phyloP scores from a whole-genome alignment of 1,140 invertebrate genomes.

The Conus betulinus region DNA sequence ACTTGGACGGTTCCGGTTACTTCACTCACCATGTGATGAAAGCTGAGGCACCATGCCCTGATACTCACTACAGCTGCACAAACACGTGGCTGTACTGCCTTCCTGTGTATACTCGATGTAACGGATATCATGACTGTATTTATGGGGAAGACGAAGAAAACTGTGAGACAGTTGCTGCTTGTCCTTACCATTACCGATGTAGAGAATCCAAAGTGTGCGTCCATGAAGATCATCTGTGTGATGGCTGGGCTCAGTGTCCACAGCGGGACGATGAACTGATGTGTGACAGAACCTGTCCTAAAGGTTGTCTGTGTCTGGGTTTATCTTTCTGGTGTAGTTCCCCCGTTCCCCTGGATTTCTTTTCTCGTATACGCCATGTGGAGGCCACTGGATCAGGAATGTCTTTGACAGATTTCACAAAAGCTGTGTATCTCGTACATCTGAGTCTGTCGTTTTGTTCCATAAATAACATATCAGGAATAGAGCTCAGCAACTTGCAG shows the following conservation, averaged over 20 bases:
- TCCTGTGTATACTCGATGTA: background rate
- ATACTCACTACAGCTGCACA: background rate
- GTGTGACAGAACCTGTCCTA: background rate
- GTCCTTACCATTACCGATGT: too few species aligned
- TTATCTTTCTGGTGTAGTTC: background rate
- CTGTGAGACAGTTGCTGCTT: too few species aligned
- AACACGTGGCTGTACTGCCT: background rate
- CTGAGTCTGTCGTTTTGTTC: background rate
- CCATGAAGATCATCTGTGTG: background rate
- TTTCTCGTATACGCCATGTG: background rate
- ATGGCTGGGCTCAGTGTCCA: background rate
- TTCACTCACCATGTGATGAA: background rate
- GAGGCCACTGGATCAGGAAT: background rate
- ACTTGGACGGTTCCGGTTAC: background rate
- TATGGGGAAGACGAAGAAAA: too few species aligned
- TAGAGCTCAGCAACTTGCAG: background rate
- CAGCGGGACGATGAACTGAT: constrained; percentile 3
- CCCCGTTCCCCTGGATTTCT: background rate
- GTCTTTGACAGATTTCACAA: background rate
- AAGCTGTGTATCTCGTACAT: background rate
- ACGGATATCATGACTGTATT: too few species aligned
- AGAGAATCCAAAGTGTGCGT: too few species aligned
- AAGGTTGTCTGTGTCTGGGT: background rate
- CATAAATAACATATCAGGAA: background rate
- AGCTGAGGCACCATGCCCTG: background rate